These are phyloP conservation scores for Penaeus monodon DNA, from an alignment of 2,888 invertebrate genomes.

Conservation along the genomic window DNA sequence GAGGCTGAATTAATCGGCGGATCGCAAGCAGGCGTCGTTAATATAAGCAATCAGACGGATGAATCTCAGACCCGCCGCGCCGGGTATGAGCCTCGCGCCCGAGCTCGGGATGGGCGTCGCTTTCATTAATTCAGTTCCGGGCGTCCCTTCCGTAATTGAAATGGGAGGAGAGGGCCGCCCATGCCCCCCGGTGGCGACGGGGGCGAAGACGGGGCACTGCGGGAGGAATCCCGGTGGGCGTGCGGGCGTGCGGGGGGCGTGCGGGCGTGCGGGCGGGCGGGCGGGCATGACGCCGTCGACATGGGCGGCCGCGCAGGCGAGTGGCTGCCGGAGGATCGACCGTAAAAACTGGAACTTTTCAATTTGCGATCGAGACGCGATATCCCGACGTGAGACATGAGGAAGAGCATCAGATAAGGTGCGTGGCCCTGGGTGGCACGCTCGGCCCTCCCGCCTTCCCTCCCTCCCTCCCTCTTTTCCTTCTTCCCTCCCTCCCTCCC, in stretches of 20 bases:
- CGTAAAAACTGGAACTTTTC: conserved; percentile 34
- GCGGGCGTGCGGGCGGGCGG: not conserved
- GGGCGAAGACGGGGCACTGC: conserved; percentile 13
- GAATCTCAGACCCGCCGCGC: not conserved
- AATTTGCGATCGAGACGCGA: conserved; percentile 27
- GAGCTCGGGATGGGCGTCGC: not conserved
- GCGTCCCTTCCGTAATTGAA: conserved; percentile 36
- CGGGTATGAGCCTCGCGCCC: not conserved
- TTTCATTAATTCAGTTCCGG: conserved; percentile 40
- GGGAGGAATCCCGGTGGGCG: not conserved
- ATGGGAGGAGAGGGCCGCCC: conserved; percentile 34
- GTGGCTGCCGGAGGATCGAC: not conserved
- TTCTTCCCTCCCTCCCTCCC: not conserved
- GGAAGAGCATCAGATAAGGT: conserved; percentile 14
- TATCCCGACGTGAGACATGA: conserved; percentile 17
- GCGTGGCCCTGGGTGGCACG: conserved; percentile 11
- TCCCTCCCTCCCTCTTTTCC: too few relatives aligned
- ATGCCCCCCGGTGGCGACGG: not conserved
- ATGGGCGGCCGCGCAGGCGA: conserved; percentile 8
- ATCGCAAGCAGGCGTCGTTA: conserved; percentile 11
- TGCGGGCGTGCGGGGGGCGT: not conserved
- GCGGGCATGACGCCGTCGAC: not conserved
- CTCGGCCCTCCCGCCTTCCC: not conserved
- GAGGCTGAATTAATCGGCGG: conserved; percentile 28
- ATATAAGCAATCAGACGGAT: conserved; percentile 17